Base-by-base conservation (phyloP, 2,113 vertebrate species). In the Irena cyanogastra region DNA sequence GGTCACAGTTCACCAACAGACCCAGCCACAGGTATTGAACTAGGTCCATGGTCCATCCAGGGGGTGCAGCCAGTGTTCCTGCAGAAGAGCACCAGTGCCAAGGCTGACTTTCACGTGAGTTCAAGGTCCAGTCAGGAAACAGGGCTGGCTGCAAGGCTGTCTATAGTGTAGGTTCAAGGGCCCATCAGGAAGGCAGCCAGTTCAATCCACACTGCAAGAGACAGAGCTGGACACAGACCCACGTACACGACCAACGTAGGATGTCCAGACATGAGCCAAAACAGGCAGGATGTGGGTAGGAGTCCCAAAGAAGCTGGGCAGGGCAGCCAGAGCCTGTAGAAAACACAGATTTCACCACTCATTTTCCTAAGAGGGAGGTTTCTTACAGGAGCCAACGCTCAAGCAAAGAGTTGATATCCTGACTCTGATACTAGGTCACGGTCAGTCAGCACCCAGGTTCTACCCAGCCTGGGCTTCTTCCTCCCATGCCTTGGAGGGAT, bases 211-310 rank as follows among this genome's bases (percentile, higher is more conserved):
- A 8, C 35, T 56, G 39, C 65, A 47, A 60, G 41, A 63, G 41
- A 30, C 8, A 54, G 39, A 91, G 39, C 13, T 45, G 56, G 44
- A 64, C 4, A 3, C 39, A 77, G 44, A 23, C n/a, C 23, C 13
- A 63, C 5, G 0, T 14, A 27, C 45, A 83, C 0, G 1, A 42
- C 27, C 12, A 47, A 23, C 23, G 44, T 1, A 20, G 50, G 50
- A 75, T 28, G 57, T 7, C 47, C 70, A 53, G 37, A 56, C 27
- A 44, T 15, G 18, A 52, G 33, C 41, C 47, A 47, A 45, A 68
- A 50, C 2, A 20, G 37, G 71, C 33, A 80, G 41, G 13, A 15
- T 71, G 18, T 9, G 16, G 39, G 12, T 59, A 23, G 14, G 27
- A 31, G 7, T 9, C 44, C 33, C 2, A 6, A 1, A 22, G 13